Evolutionary conservation across 2,888 invertebrate genomes (phyloP).

Genomic region (Furcula furcula): DNA sequence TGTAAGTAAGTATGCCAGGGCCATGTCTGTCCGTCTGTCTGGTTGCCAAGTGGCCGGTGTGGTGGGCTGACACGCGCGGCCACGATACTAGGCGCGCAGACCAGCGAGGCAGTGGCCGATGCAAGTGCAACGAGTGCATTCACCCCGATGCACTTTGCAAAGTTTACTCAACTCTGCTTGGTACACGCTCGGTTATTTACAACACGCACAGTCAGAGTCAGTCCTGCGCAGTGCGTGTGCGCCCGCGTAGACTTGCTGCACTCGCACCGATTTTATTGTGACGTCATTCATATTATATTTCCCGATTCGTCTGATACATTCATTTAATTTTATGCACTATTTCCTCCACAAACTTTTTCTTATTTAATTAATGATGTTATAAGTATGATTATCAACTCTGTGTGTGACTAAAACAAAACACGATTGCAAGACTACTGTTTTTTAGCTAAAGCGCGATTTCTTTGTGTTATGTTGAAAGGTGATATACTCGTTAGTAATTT

Average conservation of each 20-base stretch:
- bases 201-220: slow-evolving; percentile 9
- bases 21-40: slow-evolving; percentile 45
- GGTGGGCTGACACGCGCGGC: slow-evolving; percentile 58
- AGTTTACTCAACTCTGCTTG: slow-evolving; percentile 11
- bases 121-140: slow-evolving; percentile 40
- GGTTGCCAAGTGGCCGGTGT: slow-evolving; percentile 76
- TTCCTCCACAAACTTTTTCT: too few relatives aligned
- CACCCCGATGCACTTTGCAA: slow-evolving; percentile 29
- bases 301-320: too few relatives aligned
- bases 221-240: neutral
- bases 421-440: too few relatives aligned
- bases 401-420: too few relatives aligned
- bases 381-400: too few relatives aligned
- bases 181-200: neutral
- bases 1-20: slow-evolving; percentile 37
- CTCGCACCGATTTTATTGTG: neutral
- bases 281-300: too few relatives aligned
- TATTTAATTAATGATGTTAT: too few relatives aligned
- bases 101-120: slow-evolving; percentile 33
- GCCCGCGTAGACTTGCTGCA: neutral
- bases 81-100: slow-evolving; percentile 67
- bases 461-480: too few relatives aligned
- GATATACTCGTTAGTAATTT: too few relatives aligned
- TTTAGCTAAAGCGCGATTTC: too few relatives aligned
- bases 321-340: too few relatives aligned